phyloP scores from a whole-genome alignment of 2,797 vertebrate species.

The Cetoscarus ocellatus region DNA sequence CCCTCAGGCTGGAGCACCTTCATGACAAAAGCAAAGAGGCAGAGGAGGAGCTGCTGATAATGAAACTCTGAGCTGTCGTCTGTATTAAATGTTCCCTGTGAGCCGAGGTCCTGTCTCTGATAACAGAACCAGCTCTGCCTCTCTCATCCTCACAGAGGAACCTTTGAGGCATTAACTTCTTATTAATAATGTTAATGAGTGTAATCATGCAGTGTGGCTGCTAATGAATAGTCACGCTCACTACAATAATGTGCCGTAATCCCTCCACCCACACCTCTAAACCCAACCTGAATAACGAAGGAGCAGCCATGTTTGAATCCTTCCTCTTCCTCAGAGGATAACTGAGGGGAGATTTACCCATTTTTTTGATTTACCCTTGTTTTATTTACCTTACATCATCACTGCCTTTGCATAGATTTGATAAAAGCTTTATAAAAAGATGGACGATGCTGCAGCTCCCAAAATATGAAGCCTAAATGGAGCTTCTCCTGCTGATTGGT shows the following conservation, averaged over 20 bases:
- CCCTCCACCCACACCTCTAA: neutral
- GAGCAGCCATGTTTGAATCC: neutral
- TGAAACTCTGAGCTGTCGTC: no score
- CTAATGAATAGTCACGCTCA: conserved; percentile 2
- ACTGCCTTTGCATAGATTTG: no score
- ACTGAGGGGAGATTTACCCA: no score
- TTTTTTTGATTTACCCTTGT: no score
- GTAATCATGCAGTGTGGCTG: neutral
- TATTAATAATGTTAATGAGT: conserved; percentile 4
- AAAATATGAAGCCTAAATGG: no score
- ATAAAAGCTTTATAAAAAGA: no score
- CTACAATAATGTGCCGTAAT: conserved; percentile 1
- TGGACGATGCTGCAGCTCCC: no score
- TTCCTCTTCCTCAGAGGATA: neutral
- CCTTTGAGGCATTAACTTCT: neutral
- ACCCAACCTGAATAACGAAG: neutral
- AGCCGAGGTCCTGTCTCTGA: neutral
- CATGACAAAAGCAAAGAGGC: no score
- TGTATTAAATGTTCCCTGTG: neutral
- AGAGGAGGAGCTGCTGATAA: no score
- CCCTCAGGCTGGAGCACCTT: no score
- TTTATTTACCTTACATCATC: no score
- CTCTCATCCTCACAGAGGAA: neutral
- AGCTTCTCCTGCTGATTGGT: no score
- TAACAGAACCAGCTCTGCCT: neutral